Percentiles rank a stretch among this genome's conserved stretches.
These are phyloP conservation scores for Sinosuthora webbiana DNA, from an alignment of 2,113 vertebrate species.

Conservation along the genomic window DNA sequence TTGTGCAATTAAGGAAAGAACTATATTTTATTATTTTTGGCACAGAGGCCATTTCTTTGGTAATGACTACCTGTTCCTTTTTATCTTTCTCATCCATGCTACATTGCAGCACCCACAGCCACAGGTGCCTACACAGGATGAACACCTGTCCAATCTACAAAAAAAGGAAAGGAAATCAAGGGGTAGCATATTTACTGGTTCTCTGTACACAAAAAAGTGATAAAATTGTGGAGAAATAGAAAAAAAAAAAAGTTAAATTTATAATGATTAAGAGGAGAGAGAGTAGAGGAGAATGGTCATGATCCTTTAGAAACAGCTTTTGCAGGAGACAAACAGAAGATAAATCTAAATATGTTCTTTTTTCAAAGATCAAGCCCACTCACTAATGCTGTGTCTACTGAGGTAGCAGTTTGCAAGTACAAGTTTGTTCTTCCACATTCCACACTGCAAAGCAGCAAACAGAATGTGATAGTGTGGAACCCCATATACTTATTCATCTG, in stretches of 20 bases:
- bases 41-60: background rate
- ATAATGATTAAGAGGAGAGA: background rate
- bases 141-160: background rate
- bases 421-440: background rate
- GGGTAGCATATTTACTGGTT: background rate
- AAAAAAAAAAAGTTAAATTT: background rate
- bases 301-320: background rate
- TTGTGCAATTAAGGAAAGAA: background rate
- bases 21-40: constrained; percentile 14
- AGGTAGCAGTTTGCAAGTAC: background rate
- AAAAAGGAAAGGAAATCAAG: background rate
- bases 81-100: background rate
- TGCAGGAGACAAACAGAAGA: background rate
- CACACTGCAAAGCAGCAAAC: background rate
- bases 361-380: background rate
- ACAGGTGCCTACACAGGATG: background rate
- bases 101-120: background rate
- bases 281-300: background rate
- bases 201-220: background rate
- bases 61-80: background rate
- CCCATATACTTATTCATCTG: background rate
- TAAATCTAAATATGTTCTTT: background rate
- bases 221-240: background rate
- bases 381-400: background rate
- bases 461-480: background rate